Evolutionary conservation across 1,140 invertebrate genomes (phyloP).

Genomic region (Pogonomyrmex californicus): DNA sequence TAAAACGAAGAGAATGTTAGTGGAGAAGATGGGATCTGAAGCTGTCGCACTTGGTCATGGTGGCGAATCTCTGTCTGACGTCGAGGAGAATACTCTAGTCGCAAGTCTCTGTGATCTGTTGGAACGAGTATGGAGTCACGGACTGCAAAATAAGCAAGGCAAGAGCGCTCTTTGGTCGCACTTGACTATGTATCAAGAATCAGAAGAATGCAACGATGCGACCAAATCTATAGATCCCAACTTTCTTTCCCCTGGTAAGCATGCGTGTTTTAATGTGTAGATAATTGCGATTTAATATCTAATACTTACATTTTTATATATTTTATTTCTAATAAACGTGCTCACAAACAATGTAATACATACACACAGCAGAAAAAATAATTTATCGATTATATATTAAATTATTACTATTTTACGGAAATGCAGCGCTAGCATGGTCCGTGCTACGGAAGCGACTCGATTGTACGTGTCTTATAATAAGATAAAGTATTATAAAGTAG

Average conservation of each 20-base stretch:
- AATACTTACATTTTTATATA: not conserved
- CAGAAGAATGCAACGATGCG: slow-evolving; percentile 93
- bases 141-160: slow-evolving; percentile 97
- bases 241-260: slow-evolving; percentile 93
- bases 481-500: slow-evolving; percentile 74
- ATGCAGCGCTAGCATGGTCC: slow-evolving; percentile 95
- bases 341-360: not conserved
- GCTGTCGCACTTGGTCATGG: slow-evolving; percentile 94
- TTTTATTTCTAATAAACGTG: not conserved
- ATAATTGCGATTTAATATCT: slow-evolving; percentile 3
- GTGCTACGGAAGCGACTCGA: slow-evolving; percentile 95
- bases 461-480: slow-evolving; percentile 90
- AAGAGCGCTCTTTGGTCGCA: slow-evolving; percentile 98
- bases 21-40: slow-evolving; percentile 99
- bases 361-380: not conserved
- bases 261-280: slow-evolving; percentile 24
- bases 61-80: slow-evolving; percentile 88
- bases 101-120: slow-evolving; percentile 98
- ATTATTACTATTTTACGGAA: slow-evolving; percentile 70
- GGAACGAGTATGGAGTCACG: slow-evolving; percentile 99
- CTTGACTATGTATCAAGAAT: slow-evolving; percentile 95
- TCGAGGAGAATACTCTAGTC: slow-evolving; percentile 99
- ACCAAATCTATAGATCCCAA: slow-evolving; percentile 93
- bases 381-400: slow-evolving; percentile 19
- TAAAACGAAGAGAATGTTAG: slow-evolving; percentile 98